A percentile compares a stretch with the other conserved stretches of the same genome.
These are phyloP conservation scores for Leuctra nigra DNA, from an alignment of 2,888 invertebrate species.

Conservation along the genomic window DNA sequence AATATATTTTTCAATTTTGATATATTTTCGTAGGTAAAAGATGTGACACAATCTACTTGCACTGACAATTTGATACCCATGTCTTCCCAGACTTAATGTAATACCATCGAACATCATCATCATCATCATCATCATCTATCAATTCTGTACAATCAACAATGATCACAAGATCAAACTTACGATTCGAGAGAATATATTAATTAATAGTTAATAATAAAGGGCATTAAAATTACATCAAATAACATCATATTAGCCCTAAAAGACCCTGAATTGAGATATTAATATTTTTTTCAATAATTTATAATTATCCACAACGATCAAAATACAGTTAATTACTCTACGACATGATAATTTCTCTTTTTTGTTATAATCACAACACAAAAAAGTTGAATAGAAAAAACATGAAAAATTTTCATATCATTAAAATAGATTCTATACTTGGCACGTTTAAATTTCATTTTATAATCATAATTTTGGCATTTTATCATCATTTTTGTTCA, in stretches of 20 bases:
- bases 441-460: slow-evolving; percentile 4
- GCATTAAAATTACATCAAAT: neutral
- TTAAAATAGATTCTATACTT: slow-evolving; percentile 10
- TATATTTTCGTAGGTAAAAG: too few species aligned
- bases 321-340: neutral
- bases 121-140: too few species aligned
- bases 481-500: neutral
- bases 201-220: too few species aligned
- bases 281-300: neutral
- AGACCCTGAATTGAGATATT: neutral
- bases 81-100: too few species aligned
- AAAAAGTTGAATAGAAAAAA: neutral
- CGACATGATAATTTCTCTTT: too few species aligned
- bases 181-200: too few species aligned
- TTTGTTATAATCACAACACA: neutral
- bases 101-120: too few species aligned
- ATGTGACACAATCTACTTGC: too few species aligned
- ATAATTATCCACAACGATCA: neutral
- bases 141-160: too few species aligned
- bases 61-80: too few species aligned
- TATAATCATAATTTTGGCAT: neutral
- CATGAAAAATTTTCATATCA: neutral
- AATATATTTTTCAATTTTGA: too few species aligned
- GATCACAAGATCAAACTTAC: too few species aligned
- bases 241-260: neutral